phyloP scores from a whole-genome alignment of 2,797 vertebrate genomes.

The Cheirogaleus major region DNA sequence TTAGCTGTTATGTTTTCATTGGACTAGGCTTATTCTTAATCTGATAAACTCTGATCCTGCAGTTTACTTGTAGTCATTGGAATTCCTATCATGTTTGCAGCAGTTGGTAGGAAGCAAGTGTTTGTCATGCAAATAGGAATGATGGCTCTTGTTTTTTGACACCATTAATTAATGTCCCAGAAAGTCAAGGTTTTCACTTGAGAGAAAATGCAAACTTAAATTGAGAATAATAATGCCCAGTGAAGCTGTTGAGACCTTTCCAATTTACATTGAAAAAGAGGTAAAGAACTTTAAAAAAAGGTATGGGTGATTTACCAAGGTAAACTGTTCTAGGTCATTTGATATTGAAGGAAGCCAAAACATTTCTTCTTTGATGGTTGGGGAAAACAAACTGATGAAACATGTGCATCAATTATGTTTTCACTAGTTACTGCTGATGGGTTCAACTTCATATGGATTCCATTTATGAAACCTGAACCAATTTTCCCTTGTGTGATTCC shows the following conservation, averaged over 20 bases:
- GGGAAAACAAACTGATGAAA: conserved; percentile 51
- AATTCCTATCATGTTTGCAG: background rate
- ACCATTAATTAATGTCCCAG: conserved; percentile 22
- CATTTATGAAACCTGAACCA: conserved; percentile 58
- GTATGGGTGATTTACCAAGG: conserved; percentile 53
- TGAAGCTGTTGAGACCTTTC: background rate
- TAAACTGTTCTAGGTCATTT: conserved; percentile 58
- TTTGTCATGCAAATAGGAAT: background rate
- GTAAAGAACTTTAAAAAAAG: conserved; percentile 71
- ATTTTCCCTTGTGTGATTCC: background rate
- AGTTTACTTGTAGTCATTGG: background rate
- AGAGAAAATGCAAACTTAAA: conserved; percentile 19
- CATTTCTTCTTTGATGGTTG: conserved; percentile 24
- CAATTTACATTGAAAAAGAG: conserved; percentile 43
- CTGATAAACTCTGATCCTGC: background rate
- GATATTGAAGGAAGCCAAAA: conserved; percentile 55
- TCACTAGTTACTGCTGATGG: conserved; percentile 47
- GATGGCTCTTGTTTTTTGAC: conserved; percentile 7
- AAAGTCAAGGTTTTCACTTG: conserved; percentile 34
- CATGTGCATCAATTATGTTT: conserved; percentile 59
- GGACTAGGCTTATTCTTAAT: background rate
- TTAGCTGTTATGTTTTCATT: background rate
- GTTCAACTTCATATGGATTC: conserved; percentile 30
- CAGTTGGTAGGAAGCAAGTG: background rate
- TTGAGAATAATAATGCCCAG: background rate